Evolutionary conservation across 2,797 vertebrate species (phyloP), one percentile per base, ranked within the genome.

Genomic region (Hapalemur alaotrensis): DNA sequence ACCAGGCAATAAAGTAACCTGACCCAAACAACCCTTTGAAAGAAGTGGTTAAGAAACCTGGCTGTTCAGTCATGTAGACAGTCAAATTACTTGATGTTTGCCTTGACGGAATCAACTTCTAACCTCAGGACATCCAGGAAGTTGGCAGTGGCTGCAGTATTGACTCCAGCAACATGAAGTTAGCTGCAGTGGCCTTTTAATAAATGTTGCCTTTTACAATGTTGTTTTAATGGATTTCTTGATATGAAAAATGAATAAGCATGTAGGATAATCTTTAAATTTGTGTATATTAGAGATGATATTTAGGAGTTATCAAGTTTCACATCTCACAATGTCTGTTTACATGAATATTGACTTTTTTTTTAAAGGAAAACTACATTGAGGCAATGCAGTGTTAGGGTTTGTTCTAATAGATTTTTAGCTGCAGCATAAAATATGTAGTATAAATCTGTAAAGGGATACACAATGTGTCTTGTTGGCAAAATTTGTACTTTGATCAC

Each of bases 131-230:
- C 91, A 97, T 91, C 67, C 35, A 81, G 95, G 95, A 98, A 97
- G 92, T 89, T 69, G 70, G 92, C 97, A 95, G 84, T 89, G 93
- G 96, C 98, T 98, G 70, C 96, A 97, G 93, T 98, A 96, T 97
- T 96, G 93, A 97, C 96, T 98, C 97, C 97, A 96, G 70, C 97
- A 94, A 91, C 84, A 92, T 76, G 78, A 96, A 97, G 93, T 98
- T 97, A 98, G 97, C 98, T 97, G 89, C 95, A 91, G 97, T 98
- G 98, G 98, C 98, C 98, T 99, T 98, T 98, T 88, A 96, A 97
- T 54, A 85, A 95, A 92, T 89, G 80, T 97, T 98, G 96, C 98
- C 97, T 98, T 98, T 97, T 97, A 89, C 94, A 95, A 78, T 96
- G 95, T 91, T 82, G 69, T 95, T 95, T 97, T 96, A 95, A 28